Evolutionary conservation across 2,113 vertebrate genomes (phyloP).

Genomic region (Oncorhynchus clarkii): DNA sequence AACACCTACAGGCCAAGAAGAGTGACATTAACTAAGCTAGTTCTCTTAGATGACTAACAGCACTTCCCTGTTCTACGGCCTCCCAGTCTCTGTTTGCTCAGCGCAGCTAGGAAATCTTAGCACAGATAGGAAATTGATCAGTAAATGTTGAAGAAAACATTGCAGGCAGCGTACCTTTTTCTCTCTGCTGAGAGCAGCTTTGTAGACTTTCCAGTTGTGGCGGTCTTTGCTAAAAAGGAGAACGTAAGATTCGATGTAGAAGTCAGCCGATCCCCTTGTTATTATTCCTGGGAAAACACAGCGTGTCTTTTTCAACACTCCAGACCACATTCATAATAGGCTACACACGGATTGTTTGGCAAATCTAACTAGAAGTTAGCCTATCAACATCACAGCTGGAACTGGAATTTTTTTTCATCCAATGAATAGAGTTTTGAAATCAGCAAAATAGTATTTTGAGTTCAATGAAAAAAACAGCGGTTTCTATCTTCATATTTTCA

Average conservation of each 20-base stretch:
- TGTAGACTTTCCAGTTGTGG: slow-evolving; percentile 81
- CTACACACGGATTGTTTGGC: too few species aligned
- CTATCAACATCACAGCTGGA: too few species aligned
- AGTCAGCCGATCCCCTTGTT: slow-evolving; percentile 71
- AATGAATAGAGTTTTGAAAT: too few species aligned
- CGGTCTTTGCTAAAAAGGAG: slow-evolving; percentile 78
- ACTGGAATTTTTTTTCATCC: too few species aligned
- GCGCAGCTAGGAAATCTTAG: not conserved
- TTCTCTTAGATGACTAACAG: not conserved
- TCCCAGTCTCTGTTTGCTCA: not conserved
- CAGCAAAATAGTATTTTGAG: too few species aligned
- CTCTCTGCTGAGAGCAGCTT: slow-evolving; percentile 67
- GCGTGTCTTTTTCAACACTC: not conserved
- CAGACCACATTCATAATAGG: not conserved
- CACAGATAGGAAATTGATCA: not conserved
- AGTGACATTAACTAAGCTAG: not conserved
- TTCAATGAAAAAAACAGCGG: too few species aligned
- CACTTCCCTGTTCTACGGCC: not conserved
- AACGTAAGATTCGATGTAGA: slow-evolving; percentile 71
- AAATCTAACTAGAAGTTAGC: too few species aligned
- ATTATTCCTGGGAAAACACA: slow-evolving; percentile 70
- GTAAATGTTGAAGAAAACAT: not conserved
- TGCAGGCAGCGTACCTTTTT: slow-evolving; percentile 68
- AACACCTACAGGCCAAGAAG: slow-evolving; percentile 72
- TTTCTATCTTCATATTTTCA: too few species aligned